A percentile compares a stretch with the other conserved stretches of the same genome.
Conservation (phyloP, 2,888 invertebrate species). For the Ochropleura plecta region DNA sequence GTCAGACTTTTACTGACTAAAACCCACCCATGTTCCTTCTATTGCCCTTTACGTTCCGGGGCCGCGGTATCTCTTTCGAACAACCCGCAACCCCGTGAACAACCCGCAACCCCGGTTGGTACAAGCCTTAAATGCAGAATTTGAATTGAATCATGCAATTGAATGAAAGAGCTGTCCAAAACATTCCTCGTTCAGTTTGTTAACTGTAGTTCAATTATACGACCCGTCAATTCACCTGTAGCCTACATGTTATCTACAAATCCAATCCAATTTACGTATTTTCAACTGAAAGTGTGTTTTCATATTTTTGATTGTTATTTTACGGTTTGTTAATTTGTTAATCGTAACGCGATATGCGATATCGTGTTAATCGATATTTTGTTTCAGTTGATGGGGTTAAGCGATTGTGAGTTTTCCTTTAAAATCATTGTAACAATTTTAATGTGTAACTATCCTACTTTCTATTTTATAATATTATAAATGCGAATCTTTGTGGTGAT, state of each 20-base stretch:
- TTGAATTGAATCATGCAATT: neutral
- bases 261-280: constrained; percentile 29
- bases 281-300: neutral
- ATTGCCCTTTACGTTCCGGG: no score
- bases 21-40: no score
- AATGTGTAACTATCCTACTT: no score
- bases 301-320: constrained; percentile 2
- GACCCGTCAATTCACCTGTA: constrained; percentile 19
- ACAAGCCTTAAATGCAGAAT: neutral
- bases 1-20: no score
- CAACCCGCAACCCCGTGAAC: no score
- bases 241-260: constrained; percentile 8
- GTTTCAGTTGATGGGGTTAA: neutral
- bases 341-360: neutral
- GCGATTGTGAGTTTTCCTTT: neutral
- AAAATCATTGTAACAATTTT: no score
- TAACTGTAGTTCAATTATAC: constrained; percentile 9
- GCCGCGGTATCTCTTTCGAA: no score
- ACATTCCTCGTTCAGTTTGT: constrained; percentile 16
- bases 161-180: constrained; percentile 15
- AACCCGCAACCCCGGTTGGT: no score
- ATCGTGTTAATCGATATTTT: neutral
- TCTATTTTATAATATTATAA: no score
- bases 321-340: neutral
- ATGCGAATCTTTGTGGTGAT: no score